These are phyloP conservation scores for Euleptes europaea DNA, from an alignment of 2,113 vertebrate species.

Conservation along the genomic window DNA sequence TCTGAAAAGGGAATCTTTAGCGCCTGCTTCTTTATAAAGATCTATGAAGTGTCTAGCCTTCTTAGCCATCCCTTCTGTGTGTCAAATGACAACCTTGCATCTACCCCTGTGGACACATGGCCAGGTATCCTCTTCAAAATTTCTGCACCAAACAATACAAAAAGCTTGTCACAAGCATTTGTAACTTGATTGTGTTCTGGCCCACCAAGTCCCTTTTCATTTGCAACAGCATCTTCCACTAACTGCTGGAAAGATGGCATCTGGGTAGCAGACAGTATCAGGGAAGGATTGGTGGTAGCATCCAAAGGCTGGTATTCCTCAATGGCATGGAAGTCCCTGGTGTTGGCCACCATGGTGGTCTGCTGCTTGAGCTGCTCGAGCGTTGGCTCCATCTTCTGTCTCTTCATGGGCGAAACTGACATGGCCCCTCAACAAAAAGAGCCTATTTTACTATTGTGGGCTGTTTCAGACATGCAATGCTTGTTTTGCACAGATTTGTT, in stretches of 20 bases:
- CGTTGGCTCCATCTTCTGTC: too few species aligned
- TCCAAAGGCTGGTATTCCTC: slow-evolving; percentile 96
- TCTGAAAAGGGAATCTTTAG: too few species aligned
- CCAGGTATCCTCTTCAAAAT: slow-evolving; percentile 96
- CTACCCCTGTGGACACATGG: slow-evolving; percentile 96
- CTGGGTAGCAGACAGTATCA: slow-evolving; percentile 93
- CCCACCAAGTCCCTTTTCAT: slow-evolving; percentile 84
- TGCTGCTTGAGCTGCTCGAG: too few species aligned
- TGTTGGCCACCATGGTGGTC: too few species aligned
- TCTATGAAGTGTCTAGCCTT: slow-evolving; percentile 86
- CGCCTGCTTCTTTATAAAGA: slow-evolving; percentile 90
- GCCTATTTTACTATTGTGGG: too few species aligned
- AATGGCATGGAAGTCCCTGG: slow-evolving; percentile 80
- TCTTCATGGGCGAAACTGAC: too few species aligned
- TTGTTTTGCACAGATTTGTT: too few species aligned
- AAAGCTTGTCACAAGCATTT: slow-evolving; percentile 92
- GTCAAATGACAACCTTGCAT: slow-evolving; percentile 94
- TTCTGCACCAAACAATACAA: slow-evolving; percentile 91
- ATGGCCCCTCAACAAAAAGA: too few species aligned
- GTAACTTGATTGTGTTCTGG: slow-evolving; percentile 87
- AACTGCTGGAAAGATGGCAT: slow-evolving; percentile 91
- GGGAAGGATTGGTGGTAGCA: slow-evolving; percentile 96
- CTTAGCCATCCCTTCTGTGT: slow-evolving; percentile 90
- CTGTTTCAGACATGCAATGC: too few species aligned
- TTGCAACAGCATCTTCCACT: slow-evolving; percentile 89